These are phyloP conservation scores for Polypterus senegalus DNA, from an alignment of 2,113 vertebrate genomes.

Conservation along the genomic window DNA sequence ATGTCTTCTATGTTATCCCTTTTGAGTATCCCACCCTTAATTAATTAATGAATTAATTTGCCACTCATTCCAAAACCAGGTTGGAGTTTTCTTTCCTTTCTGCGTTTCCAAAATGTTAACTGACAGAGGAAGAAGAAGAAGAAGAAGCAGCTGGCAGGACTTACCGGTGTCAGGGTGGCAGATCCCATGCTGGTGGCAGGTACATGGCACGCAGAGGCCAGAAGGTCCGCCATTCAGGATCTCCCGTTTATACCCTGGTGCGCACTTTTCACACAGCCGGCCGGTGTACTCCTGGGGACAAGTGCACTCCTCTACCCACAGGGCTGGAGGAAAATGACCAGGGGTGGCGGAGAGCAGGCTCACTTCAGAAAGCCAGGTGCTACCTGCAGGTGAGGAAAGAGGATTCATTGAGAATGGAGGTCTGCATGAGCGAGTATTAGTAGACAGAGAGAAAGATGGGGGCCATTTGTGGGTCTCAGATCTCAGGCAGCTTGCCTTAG, in stretches of 20 bases:
- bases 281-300: slow-evolving; percentile 66
- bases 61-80: too few relatives aligned
- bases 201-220: slow-evolving; percentile 60
- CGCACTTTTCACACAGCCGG: slow-evolving; percentile 72
- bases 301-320: slow-evolving; percentile 73
- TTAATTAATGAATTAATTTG: too few relatives aligned
- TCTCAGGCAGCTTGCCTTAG: not conserved
- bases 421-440: too few relatives aligned
- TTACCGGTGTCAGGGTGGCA: slow-evolving; percentile 75
- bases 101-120: too few relatives aligned
- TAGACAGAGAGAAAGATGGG: not conserved
- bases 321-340: slow-evolving; percentile 19
- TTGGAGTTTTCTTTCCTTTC: too few relatives aligned
- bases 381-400: slow-evolving; percentile 39
- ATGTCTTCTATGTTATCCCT: too few relatives aligned
- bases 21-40: too few relatives aligned
- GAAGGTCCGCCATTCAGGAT: slow-evolving; percentile 40
- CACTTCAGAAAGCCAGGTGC: slow-evolving; percentile 49
- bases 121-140: slow-evolving; percentile 9
- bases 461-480: not conserved
- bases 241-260: slow-evolving; percentile 62
- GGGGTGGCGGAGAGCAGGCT: slow-evolving; percentile 50
- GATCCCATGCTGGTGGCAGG: slow-evolving; percentile 72
- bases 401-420: not conserved
- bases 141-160: slow-evolving; percentile 3